Base-by-base conservation (phyloP, 2,797 vertebrate species). In the Acrocephalus scirpaceus region DNA sequence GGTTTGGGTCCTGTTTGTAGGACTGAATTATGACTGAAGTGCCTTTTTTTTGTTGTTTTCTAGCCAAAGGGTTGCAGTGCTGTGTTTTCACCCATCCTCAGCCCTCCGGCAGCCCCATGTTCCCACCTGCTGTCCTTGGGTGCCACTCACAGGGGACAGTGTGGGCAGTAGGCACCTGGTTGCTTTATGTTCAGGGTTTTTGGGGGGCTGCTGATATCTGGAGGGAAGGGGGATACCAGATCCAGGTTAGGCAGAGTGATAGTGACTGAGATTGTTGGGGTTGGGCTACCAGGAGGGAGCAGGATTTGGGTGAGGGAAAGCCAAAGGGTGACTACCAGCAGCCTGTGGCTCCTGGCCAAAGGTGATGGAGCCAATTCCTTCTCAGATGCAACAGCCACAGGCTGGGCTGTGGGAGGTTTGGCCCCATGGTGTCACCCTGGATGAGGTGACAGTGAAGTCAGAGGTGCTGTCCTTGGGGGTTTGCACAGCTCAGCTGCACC, bases 21-120 rank as follows among this genome's bases (percentile, higher is more conserved):
- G 32, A 20, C 16, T 3, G 2, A 30, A 40, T 66, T 54, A 6
- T 5, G 27, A 56, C 60, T 22, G 1, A 87, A 50, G 3, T 40
- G 50, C 16, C 10, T 13, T 14, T 6, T 6, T 54, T 54, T n/a
- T 83, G 64, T 5, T 51, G 17, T 66, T 51, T 45, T 10, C 10
- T 7, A 69, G 58, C 30, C 16, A 6, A 16, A 51, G 60, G 40
- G 48, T 36, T 5, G 1, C 34, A 1, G 78, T 16, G 83, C 70
- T 80, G 70, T 15, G 8, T 3, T 56, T 30, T 21, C 1, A 2
- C 3, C 36, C 19, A 3, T 8, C 29, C 27, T 20, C 38, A 65
- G 47, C 40, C 1, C 0, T 23, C 14, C 40, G 7, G 51, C 77
- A 51, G 69, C 40, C 12, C 22, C 0, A 1, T 9, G 38, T 18